Evolutionary conservation across 2,797 vertebrate genomes (phyloP).

Genomic region (Siniperca undulata): DNA sequence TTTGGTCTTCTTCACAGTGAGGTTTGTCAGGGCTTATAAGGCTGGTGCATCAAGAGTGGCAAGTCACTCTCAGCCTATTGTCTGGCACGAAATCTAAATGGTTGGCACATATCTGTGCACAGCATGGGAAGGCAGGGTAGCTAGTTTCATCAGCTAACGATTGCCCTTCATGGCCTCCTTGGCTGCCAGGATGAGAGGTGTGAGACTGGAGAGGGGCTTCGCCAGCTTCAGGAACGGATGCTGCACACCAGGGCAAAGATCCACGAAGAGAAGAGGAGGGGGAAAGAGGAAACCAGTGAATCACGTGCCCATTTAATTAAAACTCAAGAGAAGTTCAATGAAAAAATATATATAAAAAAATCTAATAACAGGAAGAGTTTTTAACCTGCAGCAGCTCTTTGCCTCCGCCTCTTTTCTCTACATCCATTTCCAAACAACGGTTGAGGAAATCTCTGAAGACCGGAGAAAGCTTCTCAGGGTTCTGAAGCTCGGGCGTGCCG

Average conservation of each 20-base stretch:
- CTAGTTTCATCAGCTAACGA: conserved; percentile 85
- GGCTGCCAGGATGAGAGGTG: conserved; percentile 97
- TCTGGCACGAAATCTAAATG: conserved; percentile 80
- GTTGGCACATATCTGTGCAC: conserved; percentile 78
- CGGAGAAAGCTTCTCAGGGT: conserved; percentile 96
- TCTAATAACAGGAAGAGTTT: neutral
- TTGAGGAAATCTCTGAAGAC: conserved; percentile 98
- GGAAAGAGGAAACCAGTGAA: neutral
- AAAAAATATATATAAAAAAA: neutral
- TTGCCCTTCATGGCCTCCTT: conserved; percentile 99
- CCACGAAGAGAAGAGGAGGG: neutral
- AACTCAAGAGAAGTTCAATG: neutral
- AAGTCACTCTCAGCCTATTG: conserved; percentile 78
- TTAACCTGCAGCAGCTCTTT: conserved; percentile 96
- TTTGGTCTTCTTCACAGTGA: conserved; percentile 86
- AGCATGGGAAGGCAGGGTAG: conserved; percentile 72
- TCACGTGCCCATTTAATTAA: neutral
- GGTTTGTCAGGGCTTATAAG: conserved; percentile 81
- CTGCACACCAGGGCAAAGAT: conserved; percentile 75
- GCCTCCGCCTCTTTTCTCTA: conserved; percentile 96
- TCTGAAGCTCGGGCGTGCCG: conserved; percentile 97
- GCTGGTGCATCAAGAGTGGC: conserved; percentile 73
- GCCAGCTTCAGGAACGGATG: conserved; percentile 99
- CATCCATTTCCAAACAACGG: conserved; percentile 97
- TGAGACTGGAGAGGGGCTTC: conserved; percentile 98